Conservation (phyloP, 2,113 vertebrate species). For the Grus americana region DNA sequence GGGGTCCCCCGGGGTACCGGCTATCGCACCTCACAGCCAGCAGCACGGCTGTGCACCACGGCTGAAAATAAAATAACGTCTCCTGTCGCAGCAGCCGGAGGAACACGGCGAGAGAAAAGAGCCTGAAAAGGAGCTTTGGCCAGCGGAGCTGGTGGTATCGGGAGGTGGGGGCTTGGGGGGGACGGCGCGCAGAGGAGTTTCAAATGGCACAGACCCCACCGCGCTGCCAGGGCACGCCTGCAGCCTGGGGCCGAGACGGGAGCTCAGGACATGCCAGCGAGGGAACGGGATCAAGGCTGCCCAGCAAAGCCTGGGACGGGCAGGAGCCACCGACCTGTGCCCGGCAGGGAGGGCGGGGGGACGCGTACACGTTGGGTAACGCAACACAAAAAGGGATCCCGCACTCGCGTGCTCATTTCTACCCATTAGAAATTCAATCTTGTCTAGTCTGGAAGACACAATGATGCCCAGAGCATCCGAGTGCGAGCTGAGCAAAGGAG, state of each 20-base stretch:
- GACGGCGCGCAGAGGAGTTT: not conserved
- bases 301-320: not conserved
- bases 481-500: not conserved
- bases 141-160: not conserved
- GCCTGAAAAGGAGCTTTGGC: not conserved
- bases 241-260: not conserved
- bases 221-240: fast-evolving
- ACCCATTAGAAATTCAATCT: not conserved
- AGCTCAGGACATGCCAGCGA: not conserved
- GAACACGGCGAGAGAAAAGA: not conserved
- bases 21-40: not conserved
- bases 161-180: fast-evolving
- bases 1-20: fast-evolving
- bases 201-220: fast-evolving
- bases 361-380: fast-evolving
- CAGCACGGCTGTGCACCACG: fast-evolving
- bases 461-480: not conserved
- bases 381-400: not conserved
- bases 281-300: not conserved
- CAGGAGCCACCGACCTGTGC: fast-evolving
- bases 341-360: not conserved
- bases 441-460: not conserved
- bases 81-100: not conserved
- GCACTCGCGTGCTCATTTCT: fast-evolving
- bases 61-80: not conserved